Percentiles rank a stretch among this genome's conserved stretches.
phyloP scores from a whole-genome alignment of 1,140 invertebrate species.

The Aphelinus certus region DNA sequence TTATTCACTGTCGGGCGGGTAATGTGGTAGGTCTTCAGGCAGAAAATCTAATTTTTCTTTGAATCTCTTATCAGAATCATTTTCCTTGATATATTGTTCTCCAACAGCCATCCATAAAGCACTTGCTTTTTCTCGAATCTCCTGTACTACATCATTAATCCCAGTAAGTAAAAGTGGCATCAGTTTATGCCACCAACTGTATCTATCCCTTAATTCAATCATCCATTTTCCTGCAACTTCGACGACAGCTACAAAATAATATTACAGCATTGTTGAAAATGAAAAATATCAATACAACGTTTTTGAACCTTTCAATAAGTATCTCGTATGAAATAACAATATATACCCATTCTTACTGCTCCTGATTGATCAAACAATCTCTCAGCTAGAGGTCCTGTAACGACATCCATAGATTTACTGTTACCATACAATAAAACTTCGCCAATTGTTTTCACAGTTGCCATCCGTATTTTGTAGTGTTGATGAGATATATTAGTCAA shows the following conservation, averaged over 20 bases:
- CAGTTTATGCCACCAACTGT: conserved; percentile 80
- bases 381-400: conserved; percentile 75
- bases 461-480: conserved; percentile 80
- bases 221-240: conserved; percentile 76
- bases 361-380: conserved; percentile 80
- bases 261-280: conserved; percentile 17
- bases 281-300: background rate
- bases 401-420: conserved; percentile 71
- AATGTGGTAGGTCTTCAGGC: conserved; percentile 66
- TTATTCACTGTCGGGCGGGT: conserved; percentile 69
- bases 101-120: conserved; percentile 76
- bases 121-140: conserved; percentile 69
- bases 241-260: conserved; percentile 67
- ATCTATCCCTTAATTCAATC: conserved; percentile 76
- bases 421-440: conserved; percentile 70
- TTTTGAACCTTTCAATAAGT: background rate
- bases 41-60: conserved; percentile 80
- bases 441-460: conserved; percentile 77
- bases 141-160: conserved; percentile 76
- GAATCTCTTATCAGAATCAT: conserved; percentile 78
- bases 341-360: conserved; percentile 68
- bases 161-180: conserved; percentile 81
- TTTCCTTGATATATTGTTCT: conserved; percentile 76
- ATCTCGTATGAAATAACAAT: background rate
- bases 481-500: conserved; percentile 80